Evolutionary conservation across 2,113 vertebrate genomes (phyloP), one percentile per base, ranked within the genome.

Genomic region (Ciconia boyciana): DNA sequence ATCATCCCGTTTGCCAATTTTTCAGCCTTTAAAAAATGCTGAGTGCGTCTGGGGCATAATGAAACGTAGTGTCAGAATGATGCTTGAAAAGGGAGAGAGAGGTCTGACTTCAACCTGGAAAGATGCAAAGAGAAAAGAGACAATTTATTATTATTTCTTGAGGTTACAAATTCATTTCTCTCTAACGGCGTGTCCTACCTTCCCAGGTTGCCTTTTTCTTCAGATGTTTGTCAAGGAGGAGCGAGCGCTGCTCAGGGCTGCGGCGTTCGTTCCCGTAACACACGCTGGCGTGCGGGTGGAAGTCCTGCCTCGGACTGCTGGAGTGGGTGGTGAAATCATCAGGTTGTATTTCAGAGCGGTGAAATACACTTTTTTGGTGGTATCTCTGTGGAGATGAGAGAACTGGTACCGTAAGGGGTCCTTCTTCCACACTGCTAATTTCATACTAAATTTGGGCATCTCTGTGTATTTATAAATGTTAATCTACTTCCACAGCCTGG

Each of bases 201-300:
- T 57, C 31, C 39, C 21, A 28, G 20, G 4, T 1, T 28, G 49
- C 26, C 9, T 26, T 66, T 52, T 51, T 22, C n/a, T 49, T 24
- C 21, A 13, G 19, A 9, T 14, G 19, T 57, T 34, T 74, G 80
- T 10, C 32, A 12, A 15, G 69, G 49, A 84, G 64, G 16, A 61
- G 65, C 1, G 64, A 22, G 49, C 9, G 1, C 28, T 41, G 66
- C 90, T 39, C 11, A 9, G 51, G 61, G 51, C 61, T 44, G 32
- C 0, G 3, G 16, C 48, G 6, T 16, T 44, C 2, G 0, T 44
- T 66, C 16, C 58, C 4, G 0, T 34, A 15, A 13, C 17, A 16
- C 4, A 0, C 7, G 4, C 3, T 3, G 58, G 8, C 36, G 11
- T 6, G 58, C 4, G 4, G 49, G 4, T 60, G 28, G 9, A 44